Conservation (phyloP, 2,113 vertebrate species). For the Labeo rohita region DNA sequence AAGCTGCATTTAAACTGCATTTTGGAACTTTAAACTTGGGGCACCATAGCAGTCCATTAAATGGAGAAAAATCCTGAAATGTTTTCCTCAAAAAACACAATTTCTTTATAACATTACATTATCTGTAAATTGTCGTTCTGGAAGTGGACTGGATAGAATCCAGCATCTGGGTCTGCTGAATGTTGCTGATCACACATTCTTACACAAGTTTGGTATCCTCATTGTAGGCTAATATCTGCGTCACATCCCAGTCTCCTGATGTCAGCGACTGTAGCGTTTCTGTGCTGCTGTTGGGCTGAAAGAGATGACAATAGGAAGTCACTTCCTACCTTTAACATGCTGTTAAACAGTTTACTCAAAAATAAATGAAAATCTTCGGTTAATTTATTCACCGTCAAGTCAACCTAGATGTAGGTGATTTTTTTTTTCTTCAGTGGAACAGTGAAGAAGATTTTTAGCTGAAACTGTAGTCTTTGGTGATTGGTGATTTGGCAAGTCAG, state of each 20-base stretch:
- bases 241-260: conserved; percentile 96
- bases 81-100: too few relatives aligned
- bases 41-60: too few relatives aligned
- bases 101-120: too few relatives aligned
- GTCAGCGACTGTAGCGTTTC: conserved; percentile 92
- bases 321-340: neutral
- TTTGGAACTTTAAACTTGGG: too few relatives aligned
- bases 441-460: neutral
- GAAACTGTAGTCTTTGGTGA: too few relatives aligned
- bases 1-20: too few relatives aligned
- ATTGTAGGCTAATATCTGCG: conserved; percentile 89
- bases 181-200: conserved; percentile 62
- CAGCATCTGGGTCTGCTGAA: neutral
- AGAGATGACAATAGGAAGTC: conserved; percentile 52
- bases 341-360: neutral
- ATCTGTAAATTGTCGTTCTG: too few relatives aligned
- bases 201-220: conserved; percentile 88
- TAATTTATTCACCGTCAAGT: neutral
- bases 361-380: neutral
- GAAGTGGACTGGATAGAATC: neutral
- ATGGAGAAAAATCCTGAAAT: too few relatives aligned
- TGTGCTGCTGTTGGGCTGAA: conserved; percentile 88
- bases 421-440: neutral
- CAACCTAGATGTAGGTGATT: too few relatives aligned
- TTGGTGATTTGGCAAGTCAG: too few relatives aligned